Conservation (phyloP, 1,140 invertebrate species). For the Dinothrombium tinctorium region DNA sequence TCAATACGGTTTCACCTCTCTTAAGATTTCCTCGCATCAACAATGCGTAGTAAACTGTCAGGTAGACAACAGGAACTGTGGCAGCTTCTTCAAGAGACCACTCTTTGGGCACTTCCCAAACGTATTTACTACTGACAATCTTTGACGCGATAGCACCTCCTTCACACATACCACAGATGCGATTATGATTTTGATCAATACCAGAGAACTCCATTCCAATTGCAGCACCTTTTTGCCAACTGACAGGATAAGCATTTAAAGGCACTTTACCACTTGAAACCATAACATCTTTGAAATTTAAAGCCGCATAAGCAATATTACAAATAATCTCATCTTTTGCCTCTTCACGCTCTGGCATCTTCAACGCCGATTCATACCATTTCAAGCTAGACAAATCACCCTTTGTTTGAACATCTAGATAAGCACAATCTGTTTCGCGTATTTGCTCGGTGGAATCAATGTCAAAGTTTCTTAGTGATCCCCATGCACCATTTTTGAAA, state of each 20-base stretch:
- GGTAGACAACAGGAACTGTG: slow-evolving; percentile 75
- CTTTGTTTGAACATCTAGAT: slow-evolving; percentile 11
- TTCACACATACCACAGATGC: slow-evolving; percentile 83
- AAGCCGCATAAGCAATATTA: slow-evolving; percentile 27
- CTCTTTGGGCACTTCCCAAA: slow-evolving; percentile 65
- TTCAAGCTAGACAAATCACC: slow-evolving; percentile 13
- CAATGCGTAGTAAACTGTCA: slow-evolving; percentile 39
- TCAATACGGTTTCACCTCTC: slow-evolving; percentile 55
- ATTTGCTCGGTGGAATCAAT: slow-evolving; percentile 17
- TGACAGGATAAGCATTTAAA: slow-evolving; percentile 59
- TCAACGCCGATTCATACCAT: slow-evolving; percentile 40
- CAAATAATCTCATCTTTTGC: neutral
- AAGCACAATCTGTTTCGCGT: slow-evolving; percentile 9
- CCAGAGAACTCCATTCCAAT: slow-evolving; percentile 67
- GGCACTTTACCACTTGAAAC: slow-evolving; percentile 79
- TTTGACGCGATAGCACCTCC: slow-evolving; percentile 68
- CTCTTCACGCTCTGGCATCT: slow-evolving; percentile 22
- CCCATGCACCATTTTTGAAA: slow-evolving; percentile 19
- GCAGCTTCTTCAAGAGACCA: slow-evolving; percentile 78
- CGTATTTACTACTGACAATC: slow-evolving; percentile 53
- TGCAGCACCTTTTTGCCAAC: slow-evolving; percentile 8
- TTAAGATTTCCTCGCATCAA: slow-evolving; percentile 54
- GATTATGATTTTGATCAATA: slow-evolving; percentile 33
- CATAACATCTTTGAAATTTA: slow-evolving; percentile 12
- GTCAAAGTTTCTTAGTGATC: slow-evolving; percentile 49